Evolutionary conservation across 2,888 invertebrate species (phyloP), one percentile per base, ranked within the genome.

Genomic region (Alitta virens): DNA sequence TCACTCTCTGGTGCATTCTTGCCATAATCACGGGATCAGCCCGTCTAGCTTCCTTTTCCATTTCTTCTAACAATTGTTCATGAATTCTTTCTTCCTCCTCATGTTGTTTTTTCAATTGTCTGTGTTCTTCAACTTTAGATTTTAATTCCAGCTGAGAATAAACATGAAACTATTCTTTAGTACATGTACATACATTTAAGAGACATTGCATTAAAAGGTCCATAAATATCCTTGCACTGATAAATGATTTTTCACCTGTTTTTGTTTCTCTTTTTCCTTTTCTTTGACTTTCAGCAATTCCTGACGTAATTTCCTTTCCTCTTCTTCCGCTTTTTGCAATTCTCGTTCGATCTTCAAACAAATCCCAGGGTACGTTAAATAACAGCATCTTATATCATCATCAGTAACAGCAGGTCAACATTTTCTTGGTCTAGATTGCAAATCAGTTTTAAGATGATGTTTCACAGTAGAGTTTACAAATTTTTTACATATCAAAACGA

Each of bases 261-360:
- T 71, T 63, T 73, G 66, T 60, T 72, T 74, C 60, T 75, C 75
- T 55, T 74, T 71, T 57, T 77, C 75, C 55, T 73, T 68, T 63
- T 74, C 74, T 61, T 71, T 71, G 14, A 67, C 68, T 64, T 72
- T 71, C 27, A 71, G 72, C 9, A 78, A 56, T 51, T 78, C 72
- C 65, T 73, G 72, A 61, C 75, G 64, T 23, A 78, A 60, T 59
- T 72, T 74, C 60, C 62, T 72, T 61, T 80, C 78, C 59, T 78
- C 76, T 63, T 72, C 72, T 62, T 76, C 73, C 16, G 75, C 78
- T 54, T 67, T 72, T 25, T 77, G 75, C 46, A 78, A 62, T 62
- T 78, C 78, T 60, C 79, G 79, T 59, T 80, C 76, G 0, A 79
- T 75, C 78, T 78, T 38, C n/a, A 9, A 46, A 7, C 5, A 12